Evolutionary conservation across 2,888 invertebrate species (phyloP), one percentile per base, ranked within the genome.

Genomic region (Agapetus fuscipes): DNA sequence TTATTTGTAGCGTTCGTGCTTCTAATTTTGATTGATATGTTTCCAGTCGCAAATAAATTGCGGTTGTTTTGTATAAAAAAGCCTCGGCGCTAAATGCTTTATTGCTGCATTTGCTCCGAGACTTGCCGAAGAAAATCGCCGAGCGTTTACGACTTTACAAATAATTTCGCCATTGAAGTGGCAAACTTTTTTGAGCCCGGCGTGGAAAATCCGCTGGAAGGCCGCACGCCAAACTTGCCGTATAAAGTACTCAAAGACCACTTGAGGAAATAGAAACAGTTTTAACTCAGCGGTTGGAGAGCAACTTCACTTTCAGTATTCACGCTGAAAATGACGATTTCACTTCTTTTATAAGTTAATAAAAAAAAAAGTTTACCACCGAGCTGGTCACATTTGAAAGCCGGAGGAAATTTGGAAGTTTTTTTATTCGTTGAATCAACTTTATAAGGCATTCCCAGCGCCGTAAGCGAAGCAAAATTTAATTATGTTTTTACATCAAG

Each of bases 231-330:
- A 26, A 37, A 37, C 33, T 33, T 25, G 32, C 34, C 37, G 33
- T 37, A 33, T 41, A 41, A 37, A 37, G 37, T 33, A 37, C 32
- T 37, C 34, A 37, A 41, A 34, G 32, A 33, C 33, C 37, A 37
- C 41, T 41, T 33, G n/a, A 17, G 32, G 37, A 41, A 41, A 41
- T 37, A 41, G 37, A 37, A 41, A 41, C 41, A 37, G 37, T 41
- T 41, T 37, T 33, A 32, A 35, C 37, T 16, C 17, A 28, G 30
- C 14, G 30, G 33, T 17, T 16, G 9, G n/a, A 17, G 33, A 10
- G 17, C n/a, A 33, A 13, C 3, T 12, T 5, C 30, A 11, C 12
- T 3, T 16, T 17, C 11, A 31, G 17, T 17, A 31, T 15, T n/a
- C 10, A 5, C n/a, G 17, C 31, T 12, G 31, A 31, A 20, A 20